Evolutionary conservation across 2,113 vertebrate species (phyloP).

Genomic region (Mirounga angustirostris): DNA sequence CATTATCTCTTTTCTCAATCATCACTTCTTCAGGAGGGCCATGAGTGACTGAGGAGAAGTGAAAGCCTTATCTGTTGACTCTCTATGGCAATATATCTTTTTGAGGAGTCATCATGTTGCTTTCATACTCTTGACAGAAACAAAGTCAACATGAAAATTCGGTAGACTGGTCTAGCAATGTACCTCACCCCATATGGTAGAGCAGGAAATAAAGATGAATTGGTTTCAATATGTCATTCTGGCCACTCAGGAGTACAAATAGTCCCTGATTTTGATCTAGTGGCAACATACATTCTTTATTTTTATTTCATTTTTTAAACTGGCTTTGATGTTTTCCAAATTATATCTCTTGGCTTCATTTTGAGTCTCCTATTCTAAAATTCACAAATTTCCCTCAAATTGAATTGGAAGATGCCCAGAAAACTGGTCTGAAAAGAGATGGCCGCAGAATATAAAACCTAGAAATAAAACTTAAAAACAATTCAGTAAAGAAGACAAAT

Average conservation of each 20-base stretch:
- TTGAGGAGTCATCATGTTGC: background rate
- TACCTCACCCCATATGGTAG: background rate
- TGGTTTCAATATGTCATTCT: background rate
- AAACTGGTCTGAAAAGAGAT: constrained; percentile 44
- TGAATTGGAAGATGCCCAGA: constrained; percentile 51
- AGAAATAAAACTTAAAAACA: constrained; percentile 43
- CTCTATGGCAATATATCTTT: background rate
- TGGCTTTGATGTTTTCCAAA: constrained; percentile 45
- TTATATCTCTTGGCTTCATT: constrained; percentile 31
- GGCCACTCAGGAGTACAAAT: background rate
- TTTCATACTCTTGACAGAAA: background rate
- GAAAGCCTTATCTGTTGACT: background rate
- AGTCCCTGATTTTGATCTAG: background rate
- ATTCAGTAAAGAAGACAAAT: background rate
- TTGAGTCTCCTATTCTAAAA: background rate
- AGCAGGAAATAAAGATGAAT: background rate
- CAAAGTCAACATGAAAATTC: background rate
- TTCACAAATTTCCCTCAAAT: background rate
- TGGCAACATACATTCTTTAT: background rate
- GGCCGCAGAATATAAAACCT: constrained; percentile 49
- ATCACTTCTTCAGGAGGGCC: background rate
- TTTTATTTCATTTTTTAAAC: constrained; percentile 36
- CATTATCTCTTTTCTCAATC: background rate
- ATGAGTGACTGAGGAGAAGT: background rate
- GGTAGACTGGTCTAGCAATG: background rate